Percentiles rank a stretch among this genome's conserved stretches.
phyloP scores from a whole-genome alignment of 2,888 invertebrate species.

The Meta bourneti region DNA sequence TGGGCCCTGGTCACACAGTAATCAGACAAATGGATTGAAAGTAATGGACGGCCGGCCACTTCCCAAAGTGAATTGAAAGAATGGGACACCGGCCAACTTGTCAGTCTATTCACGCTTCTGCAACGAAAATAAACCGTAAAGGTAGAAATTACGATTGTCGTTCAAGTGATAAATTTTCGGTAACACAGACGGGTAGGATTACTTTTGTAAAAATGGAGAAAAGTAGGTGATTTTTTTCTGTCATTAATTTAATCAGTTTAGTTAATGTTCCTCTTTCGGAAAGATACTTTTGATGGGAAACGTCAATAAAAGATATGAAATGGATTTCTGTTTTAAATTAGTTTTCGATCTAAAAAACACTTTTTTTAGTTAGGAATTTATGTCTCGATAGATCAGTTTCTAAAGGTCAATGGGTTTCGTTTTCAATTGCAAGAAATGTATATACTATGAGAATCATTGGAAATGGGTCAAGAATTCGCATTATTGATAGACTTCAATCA shows the following conservation, averaged over 20 bases:
- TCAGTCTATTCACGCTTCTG: slow-evolving; percentile 62
- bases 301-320: neutral
- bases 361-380: too few species aligned
- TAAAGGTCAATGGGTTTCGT: too few species aligned
- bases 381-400: too few species aligned
- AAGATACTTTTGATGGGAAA: neutral
- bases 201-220: slow-evolving; percentile 29
- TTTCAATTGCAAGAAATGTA: too few species aligned
- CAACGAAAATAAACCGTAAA: slow-evolving; percentile 44
- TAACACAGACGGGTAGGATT: slow-evolving; percentile 4
- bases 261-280: slow-evolving; percentile 2
- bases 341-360: too few species aligned
- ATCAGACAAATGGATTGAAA: slow-evolving; percentile 69
- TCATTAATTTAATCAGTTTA: slow-evolving; percentile 20
- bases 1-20: slow-evolving; percentile 30
- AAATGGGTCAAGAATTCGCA: too few species aligned
- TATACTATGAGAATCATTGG: too few species aligned
- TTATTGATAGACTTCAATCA: too few species aligned
- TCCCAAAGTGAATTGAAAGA: slow-evolving; percentile 57
- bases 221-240: neutral
- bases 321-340: neutral
- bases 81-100: slow-evolving; percentile 63
- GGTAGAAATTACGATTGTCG: slow-evolving; percentile 51
- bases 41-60: slow-evolving; percentile 48
- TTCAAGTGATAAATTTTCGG: slow-evolving; percentile 50